Evolutionary conservation across 2,113 vertebrate species (phyloP).

Genomic region (Thamnophis sirtalis): DNA sequence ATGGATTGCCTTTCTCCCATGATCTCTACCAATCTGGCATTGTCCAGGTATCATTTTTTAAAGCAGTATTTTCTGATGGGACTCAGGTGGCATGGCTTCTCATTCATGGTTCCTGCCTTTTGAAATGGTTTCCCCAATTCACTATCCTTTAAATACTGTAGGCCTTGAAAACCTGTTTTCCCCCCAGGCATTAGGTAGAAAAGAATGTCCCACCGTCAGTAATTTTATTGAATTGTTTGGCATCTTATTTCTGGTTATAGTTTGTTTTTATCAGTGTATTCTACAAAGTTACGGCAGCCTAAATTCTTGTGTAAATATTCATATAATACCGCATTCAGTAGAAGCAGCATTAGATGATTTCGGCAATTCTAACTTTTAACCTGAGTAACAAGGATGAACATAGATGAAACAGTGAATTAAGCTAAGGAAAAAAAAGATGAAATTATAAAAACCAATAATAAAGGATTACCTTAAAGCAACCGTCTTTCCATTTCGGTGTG

Average conservation of each 20-base stretch:
- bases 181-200: not conserved
- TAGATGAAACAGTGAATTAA: not conserved
- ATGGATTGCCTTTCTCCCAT: not conserved
- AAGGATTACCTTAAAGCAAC: conserved; percentile 78
- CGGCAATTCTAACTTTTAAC: not conserved
- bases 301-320: not conserved
- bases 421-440: not conserved
- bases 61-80: not conserved
- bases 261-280: not conserved
- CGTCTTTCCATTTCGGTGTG: conserved; percentile 84
- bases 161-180: not conserved
- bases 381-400: not conserved
- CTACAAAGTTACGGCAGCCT: not conserved
- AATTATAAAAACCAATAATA: not conserved
- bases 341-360: not conserved
- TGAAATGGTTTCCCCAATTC: not conserved
- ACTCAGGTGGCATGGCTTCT: not conserved
- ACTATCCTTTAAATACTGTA: not conserved
- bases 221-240: not conserved
- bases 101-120: not conserved
- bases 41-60: not conserved
- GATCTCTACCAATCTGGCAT: not conserved
- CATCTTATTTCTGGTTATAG: not conserved
- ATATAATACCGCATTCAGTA: not conserved
- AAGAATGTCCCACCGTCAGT: not conserved